Percentiles rank a stretch among this genome's conserved stretches.
Conservation (phyloP, 2,797 vertebrate species). For the Ctenopoma multispine region DNA sequence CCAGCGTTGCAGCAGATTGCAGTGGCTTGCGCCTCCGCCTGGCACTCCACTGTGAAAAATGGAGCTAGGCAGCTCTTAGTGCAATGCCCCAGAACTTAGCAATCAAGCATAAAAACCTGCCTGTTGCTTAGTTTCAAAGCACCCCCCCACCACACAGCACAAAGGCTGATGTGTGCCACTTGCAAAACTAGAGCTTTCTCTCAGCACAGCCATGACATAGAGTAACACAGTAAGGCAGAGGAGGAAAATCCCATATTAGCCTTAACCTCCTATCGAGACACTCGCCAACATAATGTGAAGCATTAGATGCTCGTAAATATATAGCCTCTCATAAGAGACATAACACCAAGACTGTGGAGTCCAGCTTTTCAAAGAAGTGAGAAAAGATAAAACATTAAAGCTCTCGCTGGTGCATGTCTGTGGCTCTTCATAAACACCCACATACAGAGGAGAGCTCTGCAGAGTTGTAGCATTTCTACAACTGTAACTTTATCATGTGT, state of each 20-base stretch:
- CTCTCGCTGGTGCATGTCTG: constrained; percentile 20
- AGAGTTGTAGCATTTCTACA: constrained; percentile 48
- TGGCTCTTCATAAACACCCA: constrained; percentile 52
- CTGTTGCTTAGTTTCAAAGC: constrained; percentile 72
- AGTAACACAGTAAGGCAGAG: constrained; percentile 31
- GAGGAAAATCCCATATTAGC: constrained; percentile 56
- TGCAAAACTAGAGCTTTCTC: constrained; percentile 38
- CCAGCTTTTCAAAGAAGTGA: constrained; percentile 39
- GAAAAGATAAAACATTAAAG: constrained; percentile 53
- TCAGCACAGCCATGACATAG: constrained; percentile 40
- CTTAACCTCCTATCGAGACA: constrained; percentile 46
- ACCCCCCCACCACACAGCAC: constrained; percentile 7
- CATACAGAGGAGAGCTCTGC: constrained; percentile 22
- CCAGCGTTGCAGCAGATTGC: constrained; percentile 60
- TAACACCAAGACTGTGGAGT: constrained; percentile 24
- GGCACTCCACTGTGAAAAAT: constrained; percentile 71
- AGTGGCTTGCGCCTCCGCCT: constrained; percentile 60
- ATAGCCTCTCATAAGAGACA: constrained; percentile 33
- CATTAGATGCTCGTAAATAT: constrained; percentile 28
- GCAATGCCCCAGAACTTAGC: constrained; percentile 73
- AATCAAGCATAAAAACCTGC: constrained; percentile 76
- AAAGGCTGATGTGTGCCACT: constrained; percentile 50
- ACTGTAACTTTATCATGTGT: constrained; percentile 40
- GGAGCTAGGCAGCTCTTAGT: constrained; percentile 65
- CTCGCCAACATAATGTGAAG: constrained; percentile 32